These are phyloP conservation scores for Hucho hucho DNA, from an alignment of 2,113 vertebrate genomes.

Conservation along the genomic window DNA sequence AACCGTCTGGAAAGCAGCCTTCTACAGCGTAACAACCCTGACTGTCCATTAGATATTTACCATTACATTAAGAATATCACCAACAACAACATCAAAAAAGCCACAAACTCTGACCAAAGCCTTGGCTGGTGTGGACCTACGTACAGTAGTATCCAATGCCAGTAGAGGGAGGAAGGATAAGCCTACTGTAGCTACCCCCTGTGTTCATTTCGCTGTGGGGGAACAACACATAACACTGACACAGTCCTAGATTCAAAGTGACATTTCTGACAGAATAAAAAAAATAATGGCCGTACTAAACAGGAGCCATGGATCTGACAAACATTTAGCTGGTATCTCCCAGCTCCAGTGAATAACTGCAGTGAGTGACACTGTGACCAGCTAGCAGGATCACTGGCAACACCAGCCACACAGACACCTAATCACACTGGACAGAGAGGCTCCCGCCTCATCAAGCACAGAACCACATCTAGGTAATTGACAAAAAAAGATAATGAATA, in stretches of 20 bases:
- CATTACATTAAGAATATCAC: neutral
- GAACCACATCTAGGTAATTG: constrained; percentile 78
- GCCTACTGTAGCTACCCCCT: constrained; percentile 25
- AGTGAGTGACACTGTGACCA: constrained; percentile 12
- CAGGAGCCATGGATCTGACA: constrained; percentile 72
- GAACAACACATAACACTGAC: constrained; percentile 64
- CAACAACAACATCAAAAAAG: neutral
- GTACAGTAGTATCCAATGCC: neutral
- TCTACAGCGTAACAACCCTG: no score
- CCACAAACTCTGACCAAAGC: constrained; percentile 28
- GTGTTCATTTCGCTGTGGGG: constrained; percentile 62
- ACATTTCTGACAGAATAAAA: constrained; percentile 75
- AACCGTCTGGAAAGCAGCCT: no score
- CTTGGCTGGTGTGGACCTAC: constrained; percentile 34
- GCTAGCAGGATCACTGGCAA: constrained; percentile 65
- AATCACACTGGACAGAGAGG: constrained; percentile 73
- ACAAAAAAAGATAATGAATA: constrained; percentile 68
- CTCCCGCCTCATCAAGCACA: constrained; percentile 68
- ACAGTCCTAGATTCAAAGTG: constrained; percentile 67
- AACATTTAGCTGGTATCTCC: constrained; percentile 79
- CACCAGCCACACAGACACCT: constrained; percentile 66
- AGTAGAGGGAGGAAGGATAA: constrained; percentile 33
- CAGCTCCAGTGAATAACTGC: constrained; percentile 69
- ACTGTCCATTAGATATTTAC: neutral
- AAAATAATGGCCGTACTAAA: constrained; percentile 69